Evolutionary conservation across 2,888 invertebrate species (phyloP).

Genomic region (Dolichopus griseipennis): DNA sequence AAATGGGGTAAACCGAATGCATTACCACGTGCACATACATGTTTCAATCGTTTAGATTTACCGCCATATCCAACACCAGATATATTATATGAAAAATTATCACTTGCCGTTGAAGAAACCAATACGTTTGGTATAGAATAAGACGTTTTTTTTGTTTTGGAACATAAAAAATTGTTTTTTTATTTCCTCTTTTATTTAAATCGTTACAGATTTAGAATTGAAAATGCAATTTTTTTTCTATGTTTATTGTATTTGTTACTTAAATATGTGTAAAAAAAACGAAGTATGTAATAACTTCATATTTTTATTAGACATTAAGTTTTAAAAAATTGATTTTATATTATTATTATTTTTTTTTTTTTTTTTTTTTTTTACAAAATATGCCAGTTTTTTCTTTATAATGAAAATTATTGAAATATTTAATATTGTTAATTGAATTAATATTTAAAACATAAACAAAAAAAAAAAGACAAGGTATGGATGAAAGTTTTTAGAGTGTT

Average conservation of each 20-base stretch:
- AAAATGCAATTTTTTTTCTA: not conserved
- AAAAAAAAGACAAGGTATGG: not conserved
- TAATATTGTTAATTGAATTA: not conserved
- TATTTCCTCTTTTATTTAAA: not conserved
- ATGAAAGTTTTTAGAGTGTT: not conserved
- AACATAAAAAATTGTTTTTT: not conserved
- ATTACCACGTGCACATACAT: slow-evolving; percentile 91
- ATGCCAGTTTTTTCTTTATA: not conserved
- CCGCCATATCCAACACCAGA: slow-evolving; percentile 92
- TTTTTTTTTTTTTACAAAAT: not conserved
- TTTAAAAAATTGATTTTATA: not conserved
- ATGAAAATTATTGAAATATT: not conserved
- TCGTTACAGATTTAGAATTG: not conserved
- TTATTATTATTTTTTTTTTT: too few species aligned
- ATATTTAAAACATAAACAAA: too few species aligned
- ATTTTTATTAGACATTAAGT: not conserved
- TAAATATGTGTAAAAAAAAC: not conserved
- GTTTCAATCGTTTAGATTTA: slow-evolving; percentile 92
- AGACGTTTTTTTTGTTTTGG: slow-evolving; percentile 1
- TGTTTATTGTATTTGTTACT: not conserved
- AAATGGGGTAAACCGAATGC: slow-evolving; percentile 95
- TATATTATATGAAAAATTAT: slow-evolving; percentile 80
- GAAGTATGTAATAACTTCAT: not conserved
- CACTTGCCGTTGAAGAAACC: slow-evolving; percentile 91
- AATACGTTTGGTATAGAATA: slow-evolving; percentile 90